Percentiles rank a stretch among this genome's conserved stretches.
Evolutionary conservation across 2,113 vertebrate genomes (phyloP).

Genomic region (Brachirus orientalis): DNA sequence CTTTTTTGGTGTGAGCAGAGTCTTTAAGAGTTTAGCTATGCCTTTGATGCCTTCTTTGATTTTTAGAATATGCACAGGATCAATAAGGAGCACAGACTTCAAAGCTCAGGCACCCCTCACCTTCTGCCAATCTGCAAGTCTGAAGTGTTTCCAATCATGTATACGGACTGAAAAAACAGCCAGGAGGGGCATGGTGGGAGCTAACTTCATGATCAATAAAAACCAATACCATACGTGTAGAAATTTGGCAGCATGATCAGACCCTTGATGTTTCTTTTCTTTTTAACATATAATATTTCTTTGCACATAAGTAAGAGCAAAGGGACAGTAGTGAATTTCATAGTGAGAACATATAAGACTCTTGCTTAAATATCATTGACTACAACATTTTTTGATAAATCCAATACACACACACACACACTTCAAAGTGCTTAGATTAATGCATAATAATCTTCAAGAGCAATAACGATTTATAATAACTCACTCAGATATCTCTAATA

Average conservation of each 20-base stretch:
- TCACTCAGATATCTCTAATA: slow-evolving; percentile 76
- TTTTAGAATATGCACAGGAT: slow-evolving; percentile 85
- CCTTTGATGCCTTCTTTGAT: slow-evolving; percentile 85
- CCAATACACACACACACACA: slow-evolving; percentile 36
- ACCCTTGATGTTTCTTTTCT: slow-evolving; percentile 17
- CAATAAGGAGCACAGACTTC: slow-evolving; percentile 84
- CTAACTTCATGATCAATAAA: slow-evolving; percentile 64
- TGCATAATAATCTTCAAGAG: slow-evolving; percentile 76
- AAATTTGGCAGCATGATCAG: no score
- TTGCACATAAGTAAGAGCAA: slow-evolving; percentile 11
- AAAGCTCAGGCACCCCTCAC: slow-evolving; percentile 84
- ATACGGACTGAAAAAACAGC: slow-evolving; percentile 72
- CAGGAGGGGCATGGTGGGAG: slow-evolving; percentile 48
- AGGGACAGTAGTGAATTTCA: slow-evolving; percentile 14
- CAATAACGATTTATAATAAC: slow-evolving; percentile 73
- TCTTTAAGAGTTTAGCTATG: slow-evolving; percentile 84
- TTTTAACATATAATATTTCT: slow-evolving; percentile 30
- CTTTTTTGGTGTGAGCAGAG: slow-evolving; percentile 74
- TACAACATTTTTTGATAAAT: slow-evolving; percentile 47
- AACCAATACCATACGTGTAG: slow-evolving; percentile 46
- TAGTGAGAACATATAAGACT: slow-evolving; percentile 17
- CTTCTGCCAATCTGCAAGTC: slow-evolving; percentile 88
- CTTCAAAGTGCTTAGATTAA: slow-evolving; percentile 82
- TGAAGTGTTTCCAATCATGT: slow-evolving; percentile 85
- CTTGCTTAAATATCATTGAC: slow-evolving; percentile 37